Percentiles rank a stretch among this genome's conserved stretches.
These are phyloP conservation scores for Somateria mollissima DNA, from an alignment of 2,797 vertebrate genomes.

Conservation along the genomic window DNA sequence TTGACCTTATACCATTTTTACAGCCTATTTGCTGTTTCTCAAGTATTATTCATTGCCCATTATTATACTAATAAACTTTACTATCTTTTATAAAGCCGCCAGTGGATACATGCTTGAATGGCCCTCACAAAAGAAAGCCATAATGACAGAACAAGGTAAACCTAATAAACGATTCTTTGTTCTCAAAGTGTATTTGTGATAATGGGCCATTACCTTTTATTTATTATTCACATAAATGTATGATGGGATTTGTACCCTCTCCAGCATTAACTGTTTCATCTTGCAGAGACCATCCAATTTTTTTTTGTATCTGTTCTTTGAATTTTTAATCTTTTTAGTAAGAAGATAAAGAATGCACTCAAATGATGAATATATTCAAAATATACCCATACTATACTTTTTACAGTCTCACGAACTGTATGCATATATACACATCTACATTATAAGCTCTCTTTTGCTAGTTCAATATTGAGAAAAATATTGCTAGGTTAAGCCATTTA, in stretches of 20 bases:
- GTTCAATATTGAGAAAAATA: not conserved
- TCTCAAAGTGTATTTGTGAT: conserved; percentile 51
- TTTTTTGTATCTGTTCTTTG: not conserved
- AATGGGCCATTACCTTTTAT: conserved; percentile 70
- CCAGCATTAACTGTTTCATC: not conserved
- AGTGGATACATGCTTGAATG: conserved; percentile 62
- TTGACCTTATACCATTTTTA: conserved; percentile 49
- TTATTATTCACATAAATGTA: conserved; percentile 69
- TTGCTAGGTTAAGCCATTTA: not conserved
- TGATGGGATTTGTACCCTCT: conserved; percentile 29
- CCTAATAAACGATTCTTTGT: conserved; percentile 74
- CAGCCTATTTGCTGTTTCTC: conserved; percentile 44
- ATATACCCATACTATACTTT: not conserved
- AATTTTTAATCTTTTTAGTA: not conserved
- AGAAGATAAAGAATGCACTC: not conserved
- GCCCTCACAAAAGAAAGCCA: conserved; percentile 42
- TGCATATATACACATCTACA: not conserved
- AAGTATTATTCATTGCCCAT: conserved; percentile 52
- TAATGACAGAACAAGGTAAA: conserved; percentile 73
- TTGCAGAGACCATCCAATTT: not conserved
- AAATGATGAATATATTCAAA: not conserved
- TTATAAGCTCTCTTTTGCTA: not conserved
- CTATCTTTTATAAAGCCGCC: conserved; percentile 63
- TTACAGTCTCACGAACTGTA: not conserved
- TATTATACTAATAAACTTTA: conserved; percentile 76